Base-by-base conservation (phyloP, 2,888 invertebrate species). In the Mactromeris polynyma region DNA sequence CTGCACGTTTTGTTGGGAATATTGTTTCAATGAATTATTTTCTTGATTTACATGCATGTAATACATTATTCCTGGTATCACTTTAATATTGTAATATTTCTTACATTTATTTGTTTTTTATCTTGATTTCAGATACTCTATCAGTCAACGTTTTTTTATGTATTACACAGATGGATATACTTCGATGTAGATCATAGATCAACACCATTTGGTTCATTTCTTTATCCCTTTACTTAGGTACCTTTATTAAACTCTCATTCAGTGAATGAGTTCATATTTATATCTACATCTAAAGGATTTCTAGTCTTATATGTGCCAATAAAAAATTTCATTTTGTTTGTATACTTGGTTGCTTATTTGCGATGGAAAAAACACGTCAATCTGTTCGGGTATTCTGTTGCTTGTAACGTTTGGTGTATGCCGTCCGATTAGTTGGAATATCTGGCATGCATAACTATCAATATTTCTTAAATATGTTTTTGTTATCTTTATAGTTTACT, bases 371-470 rank as follows among this genome's bases (percentile, higher is more conserved):
- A 33, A 11, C n/a, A 17, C 58, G 19, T 73, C 11, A 73, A 73
- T 33, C 73, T 73, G 73, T 33, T 69, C 7, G 33, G 33, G 36
- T 73, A 33, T 2, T 19, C 73, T 26, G 36, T 36, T 17, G 26
- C 82, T 69, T 64, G 7, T 42, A 54, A 42, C n/a, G 42, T 73
- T 73, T 33, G 40, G 69, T 31, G 31, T 83, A 69, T 73, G 19
- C 73, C 19, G 78, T 84, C 38, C 36, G 51, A 84, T 84, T 84
- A 84, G 54, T 51, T 84, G 54, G 77, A 88, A 81, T 84, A 85
- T 73, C 81, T 85, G 84, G 84, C 88, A 88, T 88, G 88, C 88
- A 84, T 88, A 88, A 88, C 88, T 84, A 88, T 81, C 88, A 81
- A 84, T 88, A 85, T 88, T 84, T 80, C 81, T 81, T 88, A 80